Evolutionary conservation across 2,888 invertebrate genomes (phyloP), one percentile per base, ranked within the genome.

Genomic region (Molanna angustata): DNA sequence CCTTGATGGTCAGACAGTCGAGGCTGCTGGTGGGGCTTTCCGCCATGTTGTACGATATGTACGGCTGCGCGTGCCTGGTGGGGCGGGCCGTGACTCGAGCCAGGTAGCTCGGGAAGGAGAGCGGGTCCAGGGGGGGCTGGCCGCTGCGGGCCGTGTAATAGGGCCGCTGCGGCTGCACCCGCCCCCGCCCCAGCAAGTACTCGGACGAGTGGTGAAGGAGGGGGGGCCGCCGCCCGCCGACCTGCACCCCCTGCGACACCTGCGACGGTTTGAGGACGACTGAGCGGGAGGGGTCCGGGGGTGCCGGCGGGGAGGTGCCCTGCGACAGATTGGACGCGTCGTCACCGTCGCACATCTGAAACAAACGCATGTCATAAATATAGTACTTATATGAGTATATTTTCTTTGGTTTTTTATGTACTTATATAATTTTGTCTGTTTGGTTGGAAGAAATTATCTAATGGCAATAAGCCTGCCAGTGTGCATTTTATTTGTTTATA

Each of bases 191-290:
- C n/a, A 51, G 42, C 7, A 49, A 16, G 27, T 52, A 47, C 19
- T 59, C 56, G 6, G 58, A 58, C 7, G 58, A 47, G 49, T 56
- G 56, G 46, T 59, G 59, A 16, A 56, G 27, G 17, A 56, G 22
- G 37, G 56, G 33, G 18, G 52, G 52, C 16, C 47, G 45, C 9
- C 31, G 55, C n/a, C 20, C 18, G 19, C 20, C 11, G 41, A 41
- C 19, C 21, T 58, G 58, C 9, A 54, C 53, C 3, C 53, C 48
- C 42, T 49, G 54, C 13, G 54, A 37, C 19, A 46, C 45, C 18
- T 48, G 48, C 13, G 17, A 3, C 3, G 43, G 41, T 19, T 14
- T 17, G n/a, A n/a, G n/a, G n/a, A n/a, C n/a, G n/a, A n/a, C n/a
- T n/a, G n/a, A n/a, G n/a, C n/a, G 6, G 7, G 27, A 9, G 27